Base-by-base conservation (phyloP, 2,797 vertebrate genomes). In the Thalassophryne amazonica region DNA sequence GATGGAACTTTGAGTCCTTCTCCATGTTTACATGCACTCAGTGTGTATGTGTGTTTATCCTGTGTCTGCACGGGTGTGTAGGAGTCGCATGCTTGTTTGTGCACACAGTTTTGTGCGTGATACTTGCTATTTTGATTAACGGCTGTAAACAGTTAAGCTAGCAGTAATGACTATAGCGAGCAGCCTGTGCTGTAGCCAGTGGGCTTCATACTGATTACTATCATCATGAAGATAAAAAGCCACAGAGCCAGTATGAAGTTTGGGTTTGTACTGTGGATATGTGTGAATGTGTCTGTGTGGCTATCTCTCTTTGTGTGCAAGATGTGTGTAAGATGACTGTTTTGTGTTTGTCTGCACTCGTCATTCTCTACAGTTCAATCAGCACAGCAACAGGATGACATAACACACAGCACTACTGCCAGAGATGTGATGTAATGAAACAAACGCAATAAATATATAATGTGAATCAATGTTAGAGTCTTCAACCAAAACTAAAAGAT, bases 111-210 rank as follows among this genome's bases (percentile, higher is more conserved):
- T 33, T 33, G 38, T 38, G 32, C 62, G 49, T 53, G 67, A 51
- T 59, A 64, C 52, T 80, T 80, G 76, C 64, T 86, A 85, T 88
- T 88, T 88, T 86, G 84, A 89, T 90, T 89, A 87, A 85, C 67
- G 73, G 80, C 76, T 81, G 74, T 83, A 84, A 89, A 87, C 80
- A 87, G 87, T 88, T 85, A 83, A 82, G 76, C 80, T 78, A 83
- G 86, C 78, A 58, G 81, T 84, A 84, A 86, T 86, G 83, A 84
- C 80, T 86, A 85, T 86, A 85, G 73, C 84, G 86, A 87, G 71
- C 81, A 81, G 80, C 63, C 74, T 67, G 79, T 76, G 71, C 76
- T 83, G 65, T 75, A 77, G 83, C 84, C 76, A 66, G 67, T 69
- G 75, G 83, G 78, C 73, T 78, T 80, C 59, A 67, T 78, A 69